Percentiles rank a stretch among this genome's conserved stretches.
Conservation (phyloP, 2,113 vertebrate genomes). For the Calypte anna region DNA sequence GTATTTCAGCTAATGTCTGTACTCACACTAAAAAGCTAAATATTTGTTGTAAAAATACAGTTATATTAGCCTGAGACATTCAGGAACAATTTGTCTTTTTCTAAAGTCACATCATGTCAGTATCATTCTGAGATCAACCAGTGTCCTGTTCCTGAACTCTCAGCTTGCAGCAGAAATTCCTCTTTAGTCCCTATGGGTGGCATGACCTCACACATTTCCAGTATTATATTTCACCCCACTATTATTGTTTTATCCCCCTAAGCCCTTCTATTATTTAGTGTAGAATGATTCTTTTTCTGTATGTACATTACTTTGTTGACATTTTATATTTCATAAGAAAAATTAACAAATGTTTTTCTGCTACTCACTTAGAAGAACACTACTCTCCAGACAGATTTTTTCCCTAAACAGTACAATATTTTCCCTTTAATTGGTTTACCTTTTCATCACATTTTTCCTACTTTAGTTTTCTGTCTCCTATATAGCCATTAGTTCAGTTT, state of each 20-base stretch:
- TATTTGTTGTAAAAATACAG: neutral
- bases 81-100: neutral
- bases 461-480: neutral
- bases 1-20: neutral
- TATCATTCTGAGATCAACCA: neutral
- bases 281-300: neutral
- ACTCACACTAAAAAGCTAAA: neutral
- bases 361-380: neutral
- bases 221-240: neutral
- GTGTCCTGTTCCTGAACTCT: neutral
- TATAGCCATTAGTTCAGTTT: neutral
- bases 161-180: neutral
- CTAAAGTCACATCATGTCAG: fast-evolving
- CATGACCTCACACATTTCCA: neutral
- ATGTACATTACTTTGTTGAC: neutral
- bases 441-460: neutral
- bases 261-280: neutral
- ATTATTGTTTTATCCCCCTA: neutral
- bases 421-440: neutral
- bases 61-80: neutral
- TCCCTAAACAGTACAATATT: neutral
- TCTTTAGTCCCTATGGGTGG: neutral
- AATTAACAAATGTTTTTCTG: neutral
- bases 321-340: neutral
- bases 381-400: neutral